Base-by-base conservation (phyloP, 2,888 invertebrate genomes). In the Plebejus melissa region DNA sequence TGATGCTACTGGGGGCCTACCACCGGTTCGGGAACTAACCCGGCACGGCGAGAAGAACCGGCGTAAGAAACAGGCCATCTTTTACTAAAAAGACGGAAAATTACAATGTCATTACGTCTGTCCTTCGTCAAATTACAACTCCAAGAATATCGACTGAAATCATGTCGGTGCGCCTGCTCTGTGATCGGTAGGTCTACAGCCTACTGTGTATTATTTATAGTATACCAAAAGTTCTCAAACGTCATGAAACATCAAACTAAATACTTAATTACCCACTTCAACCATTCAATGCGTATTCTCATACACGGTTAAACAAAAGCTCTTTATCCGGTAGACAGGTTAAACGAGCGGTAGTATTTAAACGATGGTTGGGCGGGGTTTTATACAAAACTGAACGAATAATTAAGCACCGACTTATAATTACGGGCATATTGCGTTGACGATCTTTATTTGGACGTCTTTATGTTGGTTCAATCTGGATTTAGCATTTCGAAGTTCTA, bases 301-400 rank as follows among this genome's bases (percentile, higher is more conserved):
- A 88, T 87, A 86, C 84, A 83, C 82, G 79, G 82, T 88, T 90
- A 91, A 91, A 92, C 91, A 92, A 91, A 90, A 84, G 83, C 80
- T 84, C 86, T 88, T 89, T 90, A 87, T 89, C 77, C 84, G 80
- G 77, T 78, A 81, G 83, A 83, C 83, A 81, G 81, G 80, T 80
- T 83, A 83, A 83, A 82, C 80, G 82, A 83, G 80, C 79, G 81
- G 81, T 82, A 82, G 84, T 83, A 82, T 83, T 84, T 82, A 81
- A 81, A 79, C 85, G 85, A 86, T 85, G 84, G 82, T 80, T 84
- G 89, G 92, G 92, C 90, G 92, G 89, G 85, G 87, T 89, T 87
- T 83, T 86, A 84, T 85, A 89, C 85, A 88, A 87, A 88, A 88
- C 86, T 81, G 81, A 87, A 83, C 84, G 84, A 86, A 86, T 90